These are phyloP conservation scores for Vanacampus margaritifer DNA, from an alignment of 2,113 vertebrate species.

Conservation along the genomic window DNA sequence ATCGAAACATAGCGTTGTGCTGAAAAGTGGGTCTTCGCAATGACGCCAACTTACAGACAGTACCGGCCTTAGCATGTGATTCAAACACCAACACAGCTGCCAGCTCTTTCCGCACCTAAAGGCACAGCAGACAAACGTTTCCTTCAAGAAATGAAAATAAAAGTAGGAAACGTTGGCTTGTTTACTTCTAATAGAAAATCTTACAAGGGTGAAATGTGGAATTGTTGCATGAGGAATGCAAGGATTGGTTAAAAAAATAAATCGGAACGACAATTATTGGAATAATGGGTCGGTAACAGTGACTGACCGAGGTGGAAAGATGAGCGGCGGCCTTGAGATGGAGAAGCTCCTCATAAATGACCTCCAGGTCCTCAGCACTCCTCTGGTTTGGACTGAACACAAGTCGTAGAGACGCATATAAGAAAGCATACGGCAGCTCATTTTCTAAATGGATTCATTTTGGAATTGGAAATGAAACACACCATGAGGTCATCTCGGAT, in stretches of 20 bases:
- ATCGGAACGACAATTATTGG: not conserved
- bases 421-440: not conserved
- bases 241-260: too few species aligned
- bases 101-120: slow-evolving; percentile 88
- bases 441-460: too few species aligned
- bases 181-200: not conserved
- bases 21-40: not conserved
- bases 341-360: slow-evolving; percentile 93
- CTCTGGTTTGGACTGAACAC: slow-evolving; percentile 82
- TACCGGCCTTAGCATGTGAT: slow-evolving; percentile 85
- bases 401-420: not conserved
- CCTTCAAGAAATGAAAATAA: not conserved
- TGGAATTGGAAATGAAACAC: not conserved
- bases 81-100: slow-evolving; percentile 90
- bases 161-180: not conserved
- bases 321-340: slow-evolving; percentile 92
- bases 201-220: not conserved
- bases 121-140: slow-evolving; percentile 16
- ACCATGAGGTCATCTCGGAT: too few species aligned
- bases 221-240: not conserved
- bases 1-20: not conserved
- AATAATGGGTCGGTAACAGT: not conserved
- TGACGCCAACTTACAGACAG: slow-evolving; percentile 82
- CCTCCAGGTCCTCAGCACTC: slow-evolving; percentile 85
- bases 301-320: slow-evolving; percentile 85